These are phyloP conservation scores for Rhagium mordax DNA, from an alignment of 2,888 invertebrate genomes.

Conservation along the genomic window DNA sequence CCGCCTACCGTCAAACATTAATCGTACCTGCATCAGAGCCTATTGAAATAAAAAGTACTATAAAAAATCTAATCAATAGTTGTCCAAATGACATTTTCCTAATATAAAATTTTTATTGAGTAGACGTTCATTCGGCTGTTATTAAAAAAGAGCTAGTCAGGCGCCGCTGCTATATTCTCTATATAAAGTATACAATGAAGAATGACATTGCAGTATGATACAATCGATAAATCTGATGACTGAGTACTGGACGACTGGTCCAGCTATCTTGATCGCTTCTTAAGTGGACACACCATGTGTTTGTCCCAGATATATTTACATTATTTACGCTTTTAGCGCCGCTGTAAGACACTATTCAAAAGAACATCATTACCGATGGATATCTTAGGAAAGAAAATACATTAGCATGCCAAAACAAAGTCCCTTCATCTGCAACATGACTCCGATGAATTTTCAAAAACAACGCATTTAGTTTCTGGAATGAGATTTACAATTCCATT, in stretches of 20 bases:
- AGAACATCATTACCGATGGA: constrained; percentile 27
- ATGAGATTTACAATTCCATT: not conserved
- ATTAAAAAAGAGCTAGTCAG: constrained; percentile 54
- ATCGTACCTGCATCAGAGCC: constrained; percentile 43
- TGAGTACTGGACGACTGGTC: constrained; percentile 55
- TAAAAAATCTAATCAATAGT: constrained; percentile 47
- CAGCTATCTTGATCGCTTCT: constrained; percentile 64
- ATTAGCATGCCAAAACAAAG: constrained; percentile 31
- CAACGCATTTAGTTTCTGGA: not conserved
- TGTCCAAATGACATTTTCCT: constrained; percentile 53
- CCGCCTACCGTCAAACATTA: constrained; percentile 46
- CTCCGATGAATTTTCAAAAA: constrained; percentile 12
- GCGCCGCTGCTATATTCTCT: constrained; percentile 52
- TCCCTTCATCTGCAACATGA: constrained; percentile 32
- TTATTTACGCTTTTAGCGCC: constrained; percentile 53
- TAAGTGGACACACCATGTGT: constrained; percentile 63
- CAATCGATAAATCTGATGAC: constrained; percentile 60
- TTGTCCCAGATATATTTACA: constrained; percentile 62
- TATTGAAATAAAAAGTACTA: constrained; percentile 41
- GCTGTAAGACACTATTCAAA: constrained; percentile 29
- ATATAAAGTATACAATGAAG: constrained; percentile 57
- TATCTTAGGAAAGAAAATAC: constrained; percentile 16
- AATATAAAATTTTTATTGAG: constrained; percentile 54
- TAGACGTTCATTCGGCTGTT: constrained; percentile 51
- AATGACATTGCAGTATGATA: constrained; percentile 65